A percentile compares a stretch with the other conserved stretches of the same genome.
These are phyloP conservation scores for Parapsyche elsis DNA, from an alignment of 1,140 invertebrate genomes.

Conservation along the genomic window DNA sequence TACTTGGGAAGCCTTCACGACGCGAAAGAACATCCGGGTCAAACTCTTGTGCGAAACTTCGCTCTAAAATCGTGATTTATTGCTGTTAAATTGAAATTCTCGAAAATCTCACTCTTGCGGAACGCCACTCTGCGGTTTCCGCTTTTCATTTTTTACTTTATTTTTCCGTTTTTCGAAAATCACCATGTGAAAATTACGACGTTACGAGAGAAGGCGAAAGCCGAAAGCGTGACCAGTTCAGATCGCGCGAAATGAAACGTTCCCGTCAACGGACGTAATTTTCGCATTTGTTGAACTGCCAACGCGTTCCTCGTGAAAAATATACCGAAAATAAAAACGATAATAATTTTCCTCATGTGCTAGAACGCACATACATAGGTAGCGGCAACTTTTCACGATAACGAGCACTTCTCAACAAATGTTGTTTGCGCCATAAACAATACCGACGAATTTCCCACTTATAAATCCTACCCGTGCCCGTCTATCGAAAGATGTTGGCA, in stretches of 20 bases:
- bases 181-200: neutral
- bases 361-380: neutral
- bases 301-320: neutral
- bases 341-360: neutral
- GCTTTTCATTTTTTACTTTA: neutral
- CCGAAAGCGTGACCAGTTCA: too few species aligned
- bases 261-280: slow-evolving; percentile 1
- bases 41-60: too few species aligned
- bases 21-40: too few species aligned
- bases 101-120: neutral
- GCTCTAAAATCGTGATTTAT: neutral
- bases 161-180: neutral
- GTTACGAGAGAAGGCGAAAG: neutral
- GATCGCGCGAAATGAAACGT: neutral
- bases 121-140: neutral
- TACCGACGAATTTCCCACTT: too few species aligned
- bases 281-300: slow-evolving; percentile 1
- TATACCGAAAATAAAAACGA: slow-evolving; percentile 1
- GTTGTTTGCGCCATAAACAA: neutral
- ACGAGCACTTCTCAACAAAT: slow-evolving; percentile 3
- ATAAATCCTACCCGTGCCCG: too few species aligned
- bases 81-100: neutral
- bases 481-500: too few species aligned
- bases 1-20: too few species aligned
- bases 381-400: neutral